Percentiles rank a stretch among this genome's conserved stretches.
Evolutionary conservation across 1,140 invertebrate genomes (phyloP).

Genomic region (Colletes gigas): DNA sequence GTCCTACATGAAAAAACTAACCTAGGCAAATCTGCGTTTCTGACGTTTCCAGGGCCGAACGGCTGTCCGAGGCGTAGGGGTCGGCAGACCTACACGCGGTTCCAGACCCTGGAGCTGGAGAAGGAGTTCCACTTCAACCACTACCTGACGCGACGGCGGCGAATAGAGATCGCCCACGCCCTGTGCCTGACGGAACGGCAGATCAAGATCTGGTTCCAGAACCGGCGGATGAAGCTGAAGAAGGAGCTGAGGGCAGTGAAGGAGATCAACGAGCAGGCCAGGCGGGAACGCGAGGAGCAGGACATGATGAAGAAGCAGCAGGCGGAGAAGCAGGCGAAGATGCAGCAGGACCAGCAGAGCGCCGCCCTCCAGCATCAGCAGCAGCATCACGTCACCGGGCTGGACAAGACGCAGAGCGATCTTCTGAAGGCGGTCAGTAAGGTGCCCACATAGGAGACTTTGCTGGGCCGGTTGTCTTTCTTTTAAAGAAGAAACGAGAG

Average conservation of each 20-base stretch:
- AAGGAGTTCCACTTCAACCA: constrained; percentile 99
- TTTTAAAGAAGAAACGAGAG: constrained; percentile 69
- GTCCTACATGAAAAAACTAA: constrained; percentile 43
- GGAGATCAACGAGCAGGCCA: constrained; percentile 96
- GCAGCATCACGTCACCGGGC: constrained; percentile 84
- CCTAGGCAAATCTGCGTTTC: constrained; percentile 54
- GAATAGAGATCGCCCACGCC: constrained; percentile 98
- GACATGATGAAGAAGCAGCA: constrained; percentile 95
- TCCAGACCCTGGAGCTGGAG: constrained; percentile 96
- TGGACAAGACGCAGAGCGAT: constrained; percentile 85
- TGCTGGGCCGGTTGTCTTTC: constrained; percentile 70
- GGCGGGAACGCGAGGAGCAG: constrained; percentile 94
- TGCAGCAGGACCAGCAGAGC: constrained; percentile 82
- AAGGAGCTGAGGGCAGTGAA: constrained; percentile 96
- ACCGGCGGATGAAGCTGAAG: constrained; percentile 98
- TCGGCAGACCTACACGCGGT: constrained; percentile 97
- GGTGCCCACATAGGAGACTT: constrained; percentile 84
- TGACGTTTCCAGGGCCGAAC: constrained; percentile 91
- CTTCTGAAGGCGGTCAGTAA: constrained; percentile 85
- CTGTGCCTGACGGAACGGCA: constrained; percentile 97
- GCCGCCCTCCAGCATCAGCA: constrained; percentile 84
- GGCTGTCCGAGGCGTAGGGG: constrained; percentile 96
- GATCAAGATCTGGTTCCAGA: constrained; percentile 99
- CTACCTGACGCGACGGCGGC: constrained; percentile 95
- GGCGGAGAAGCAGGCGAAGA: constrained; percentile 90